A percentile compares a stretch with the other conserved stretches of the same genome.
Evolutionary conservation across 2,113 vertebrate species (phyloP).

Genomic region (Oryctolagus cuniculus): DNA sequence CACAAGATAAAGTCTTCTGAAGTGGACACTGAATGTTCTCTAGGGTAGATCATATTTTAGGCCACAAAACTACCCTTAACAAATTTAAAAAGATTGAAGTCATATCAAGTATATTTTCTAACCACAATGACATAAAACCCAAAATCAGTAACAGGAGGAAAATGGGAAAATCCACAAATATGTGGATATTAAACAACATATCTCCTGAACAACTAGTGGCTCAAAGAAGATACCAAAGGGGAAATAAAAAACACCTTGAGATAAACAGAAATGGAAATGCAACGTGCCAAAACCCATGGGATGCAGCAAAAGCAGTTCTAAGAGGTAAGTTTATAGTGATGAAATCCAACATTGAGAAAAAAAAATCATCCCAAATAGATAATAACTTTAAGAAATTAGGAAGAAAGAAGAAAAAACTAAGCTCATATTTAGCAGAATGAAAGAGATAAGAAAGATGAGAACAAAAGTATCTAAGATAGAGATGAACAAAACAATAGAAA

Average conservation of each 20-base stretch:
- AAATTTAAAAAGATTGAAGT: conserved; percentile 63
- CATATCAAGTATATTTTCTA: conserved; percentile 61
- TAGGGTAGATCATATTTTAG: conserved; percentile 43
- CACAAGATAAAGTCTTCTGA: conserved; percentile 49
- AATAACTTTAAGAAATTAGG: background rate
- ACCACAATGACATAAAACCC: conserved; percentile 53
- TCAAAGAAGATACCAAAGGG: conserved; percentile 46
- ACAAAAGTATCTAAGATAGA: background rate
- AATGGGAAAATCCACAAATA: conserved; percentile 54
- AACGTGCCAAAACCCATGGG: background rate
- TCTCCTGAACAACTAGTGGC: conserved; percentile 21
- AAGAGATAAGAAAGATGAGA: background rate
- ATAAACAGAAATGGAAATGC: conserved; percentile 29
- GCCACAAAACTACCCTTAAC: conserved; percentile 48
- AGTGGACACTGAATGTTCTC: conserved; percentile 21
- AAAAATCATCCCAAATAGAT: background rate
- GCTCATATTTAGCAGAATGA: background rate
- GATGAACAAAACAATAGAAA: background rate
- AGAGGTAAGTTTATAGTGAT: background rate
- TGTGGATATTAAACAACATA: conserved; percentile 52
- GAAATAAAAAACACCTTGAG: conserved; percentile 55
- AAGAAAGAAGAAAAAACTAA: background rate
- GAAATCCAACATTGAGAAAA: background rate
- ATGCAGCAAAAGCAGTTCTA: background rate
- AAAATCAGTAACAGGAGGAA: conserved; percentile 57